phyloP scores from a whole-genome alignment of 1,140 invertebrate genomes.

The Bombus vancouverensis region DNA sequence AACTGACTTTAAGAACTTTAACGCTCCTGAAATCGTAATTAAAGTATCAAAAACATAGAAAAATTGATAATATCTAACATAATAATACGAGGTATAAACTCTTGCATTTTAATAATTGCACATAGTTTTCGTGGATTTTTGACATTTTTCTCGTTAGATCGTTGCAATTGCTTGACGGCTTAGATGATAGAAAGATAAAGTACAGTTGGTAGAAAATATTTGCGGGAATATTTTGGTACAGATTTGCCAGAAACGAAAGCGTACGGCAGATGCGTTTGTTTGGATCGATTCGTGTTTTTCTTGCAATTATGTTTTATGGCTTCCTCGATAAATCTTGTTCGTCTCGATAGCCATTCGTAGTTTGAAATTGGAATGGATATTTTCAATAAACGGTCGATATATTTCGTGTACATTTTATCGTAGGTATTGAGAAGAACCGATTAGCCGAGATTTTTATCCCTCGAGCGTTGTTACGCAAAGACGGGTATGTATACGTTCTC shows the following conservation, averaged over 20 bases:
- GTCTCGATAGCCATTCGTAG: not conserved
- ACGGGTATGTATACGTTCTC: not conserved
- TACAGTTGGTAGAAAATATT: not conserved
- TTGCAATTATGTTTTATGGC: constrained; percentile 6
- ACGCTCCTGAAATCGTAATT: not conserved
- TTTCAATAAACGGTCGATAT: not conserved
- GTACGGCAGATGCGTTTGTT: not conserved
- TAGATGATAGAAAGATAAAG: not conserved
- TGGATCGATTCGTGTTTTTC: not conserved
- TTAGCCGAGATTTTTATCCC: not conserved
- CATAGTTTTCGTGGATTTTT: not conserved
- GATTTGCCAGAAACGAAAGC: not conserved
- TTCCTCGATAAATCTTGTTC: not conserved
- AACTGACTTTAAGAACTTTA: not conserved
- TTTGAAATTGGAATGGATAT: not conserved
- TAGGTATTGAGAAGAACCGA: not conserved
- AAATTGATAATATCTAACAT: no score
- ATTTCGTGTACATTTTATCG: not conserved
- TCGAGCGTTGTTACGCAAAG: not conserved
- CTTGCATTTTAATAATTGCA: not conserved
- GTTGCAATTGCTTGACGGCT: not conserved
- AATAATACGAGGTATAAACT: no score
- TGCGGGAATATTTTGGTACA: not conserved
- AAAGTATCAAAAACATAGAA: no score
- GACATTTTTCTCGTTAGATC: not conserved